phyloP scores from a whole-genome alignment of 2,113 vertebrate species.

The Elanoides forficatus region DNA sequence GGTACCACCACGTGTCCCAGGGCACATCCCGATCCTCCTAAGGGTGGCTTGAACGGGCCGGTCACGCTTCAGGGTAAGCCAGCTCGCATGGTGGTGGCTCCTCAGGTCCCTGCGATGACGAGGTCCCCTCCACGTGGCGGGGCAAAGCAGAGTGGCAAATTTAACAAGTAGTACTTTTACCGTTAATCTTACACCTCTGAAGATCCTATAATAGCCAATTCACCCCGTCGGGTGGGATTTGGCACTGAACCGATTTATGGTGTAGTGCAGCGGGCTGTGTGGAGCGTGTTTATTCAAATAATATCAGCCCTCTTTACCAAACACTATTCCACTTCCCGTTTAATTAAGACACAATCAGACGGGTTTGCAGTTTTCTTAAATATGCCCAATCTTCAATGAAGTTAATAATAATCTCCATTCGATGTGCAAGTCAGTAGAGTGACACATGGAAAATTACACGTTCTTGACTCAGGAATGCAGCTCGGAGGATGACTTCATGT shows the following conservation, averaged over 20 bases:
- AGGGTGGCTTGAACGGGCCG: not conserved
- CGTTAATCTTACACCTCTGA: not conserved
- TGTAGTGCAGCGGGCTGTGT: rapidly evolving
- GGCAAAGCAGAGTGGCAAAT: not conserved
- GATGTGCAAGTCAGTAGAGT: not conserved
- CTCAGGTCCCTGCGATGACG: rapidly evolving
- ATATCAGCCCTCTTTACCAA: not conserved
- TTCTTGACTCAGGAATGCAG: not conserved
- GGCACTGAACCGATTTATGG: not conserved
- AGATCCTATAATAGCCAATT: not conserved
- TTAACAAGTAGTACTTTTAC: not conserved
- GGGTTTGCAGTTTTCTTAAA: not conserved
- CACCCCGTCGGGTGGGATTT: rapidly evolving
- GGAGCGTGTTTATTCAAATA: not conserved
- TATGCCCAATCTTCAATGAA: not conserved
- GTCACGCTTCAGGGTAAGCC: not conserved
- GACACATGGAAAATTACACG: not conserved
- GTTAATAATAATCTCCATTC: not conserved
- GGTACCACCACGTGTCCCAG: not conserved
- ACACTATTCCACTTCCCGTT: not conserved
- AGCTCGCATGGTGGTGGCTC: rapidly evolving
- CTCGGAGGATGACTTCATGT: slow-evolving; percentile 20
- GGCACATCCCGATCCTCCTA: not conserved
- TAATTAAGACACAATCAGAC: not conserved
- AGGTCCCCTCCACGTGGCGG: rapidly evolving